Base-by-base conservation (phyloP, 2,113 vertebrate genomes). In the Heteronetta atricapilla region DNA sequence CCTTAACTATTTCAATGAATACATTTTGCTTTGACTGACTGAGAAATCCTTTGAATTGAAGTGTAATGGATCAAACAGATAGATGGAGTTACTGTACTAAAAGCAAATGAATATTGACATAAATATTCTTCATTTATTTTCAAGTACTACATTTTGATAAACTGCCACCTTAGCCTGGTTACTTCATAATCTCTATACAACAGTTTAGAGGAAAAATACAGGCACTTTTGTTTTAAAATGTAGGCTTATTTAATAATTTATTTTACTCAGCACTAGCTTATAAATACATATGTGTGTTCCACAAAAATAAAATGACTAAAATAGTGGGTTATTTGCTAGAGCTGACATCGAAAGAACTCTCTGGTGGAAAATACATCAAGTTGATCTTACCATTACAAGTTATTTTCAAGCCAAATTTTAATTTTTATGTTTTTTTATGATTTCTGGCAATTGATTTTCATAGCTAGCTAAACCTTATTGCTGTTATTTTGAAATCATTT, bases 101-200 rank as follows among this genome's bases (percentile, higher is more conserved):
- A 78, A n/a, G 31, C 25, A 97, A 96, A 69, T 92, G 15, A 93
- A 93, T 69, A 88, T 75, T 89, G 63, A 93, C 82, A 89, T 56
- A 80, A 95, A 95, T 95, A 93, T 77, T 58, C 68, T 55, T 92
- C 29, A 28, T 86, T 94, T 93, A 86, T 82, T 94, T 93, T 93
- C 56, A 95, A 82, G 64, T 46, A 13, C 11, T 62, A 79, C 50
- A 40, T 84, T 95, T 95, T 94, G 40, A 94, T 89, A 94, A 67
- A 50, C 13, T 81, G 87, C 42, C 81, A 18, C 50, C 36, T 80
- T 69, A 78, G 66, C 69, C 55, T 20, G 22, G 31, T 25, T 42
- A 89, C 34, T 73, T 80, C 42, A 62, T 84, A 42, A 92, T 17
- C 8, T 59, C 52, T 93, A 48, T 38, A 34, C 38, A 74, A 63